Evolutionary conservation across 2,888 invertebrate genomes (phyloP).

Genomic region (Standfussiana lucernea): DNA sequence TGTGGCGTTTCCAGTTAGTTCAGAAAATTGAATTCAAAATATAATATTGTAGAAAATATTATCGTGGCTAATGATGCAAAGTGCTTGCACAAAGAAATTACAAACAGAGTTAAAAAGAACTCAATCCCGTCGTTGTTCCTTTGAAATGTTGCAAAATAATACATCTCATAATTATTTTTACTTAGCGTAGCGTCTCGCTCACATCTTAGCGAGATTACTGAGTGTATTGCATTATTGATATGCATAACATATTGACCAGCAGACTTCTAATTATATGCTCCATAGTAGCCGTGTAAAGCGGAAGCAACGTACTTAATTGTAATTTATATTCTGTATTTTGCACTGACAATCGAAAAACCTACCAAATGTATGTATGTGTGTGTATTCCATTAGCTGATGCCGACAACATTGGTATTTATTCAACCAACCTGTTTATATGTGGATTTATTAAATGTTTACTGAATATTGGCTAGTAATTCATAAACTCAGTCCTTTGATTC

Average conservation of each 20-base stretch:
- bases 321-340: background rate
- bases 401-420: conserved; percentile 12
- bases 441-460: background rate
- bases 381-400: background rate
- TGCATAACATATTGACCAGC: background rate
- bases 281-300: background rate
- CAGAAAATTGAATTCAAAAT: background rate
- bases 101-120: conserved; percentile 2
- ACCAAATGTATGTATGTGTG: too few relatives aligned
- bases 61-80: background rate
- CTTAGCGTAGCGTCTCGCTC: conserved; percentile 3
- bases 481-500: background rate
- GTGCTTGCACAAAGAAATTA: conserved; percentile 1
- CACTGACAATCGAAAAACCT: conserved; percentile 11
- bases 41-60: background rate
- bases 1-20: background rate
- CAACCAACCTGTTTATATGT: background rate
- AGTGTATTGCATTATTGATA: conserved; percentile 18
- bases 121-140: background rate
- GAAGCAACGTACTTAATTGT: background rate
- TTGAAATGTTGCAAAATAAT: conserved; percentile 43
- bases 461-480: background rate
- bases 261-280: background rate
- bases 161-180: conserved; percentile 16
- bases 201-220: conserved; percentile 21